Conservation (phyloP, 2,888 invertebrate species). For the Agonopterix subpropinquella region DNA sequence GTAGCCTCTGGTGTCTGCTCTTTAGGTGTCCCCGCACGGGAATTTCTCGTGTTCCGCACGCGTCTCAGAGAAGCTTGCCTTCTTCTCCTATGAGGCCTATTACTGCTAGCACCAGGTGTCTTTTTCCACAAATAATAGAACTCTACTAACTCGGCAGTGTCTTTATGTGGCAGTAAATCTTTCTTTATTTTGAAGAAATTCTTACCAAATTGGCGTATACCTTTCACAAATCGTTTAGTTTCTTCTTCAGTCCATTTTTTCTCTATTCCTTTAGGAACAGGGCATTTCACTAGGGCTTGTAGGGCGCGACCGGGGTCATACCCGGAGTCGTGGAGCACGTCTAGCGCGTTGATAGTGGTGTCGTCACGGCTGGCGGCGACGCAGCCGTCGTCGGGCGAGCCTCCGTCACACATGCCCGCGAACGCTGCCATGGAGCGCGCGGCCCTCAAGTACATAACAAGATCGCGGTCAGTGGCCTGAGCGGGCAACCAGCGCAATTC, state of each 20-base stretch:
- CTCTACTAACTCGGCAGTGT: conserved; percentile 97
- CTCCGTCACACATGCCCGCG: conserved; percentile 99
- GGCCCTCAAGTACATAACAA: conserved; percentile 97
- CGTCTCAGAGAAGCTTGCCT: conserved; percentile 91
- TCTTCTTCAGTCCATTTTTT: conserved; percentile 99
- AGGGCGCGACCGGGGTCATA: conserved; percentile 98
- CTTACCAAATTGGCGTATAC: conserved; percentile 98
- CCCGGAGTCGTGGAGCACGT: conserved; percentile 95
- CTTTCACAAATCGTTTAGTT: conserved; percentile 98
- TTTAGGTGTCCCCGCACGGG: conserved; percentile 86
- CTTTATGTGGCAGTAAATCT: conserved; percentile 97
- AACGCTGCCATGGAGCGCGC: conserved; percentile 99
- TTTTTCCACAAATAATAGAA: conserved; percentile 99
- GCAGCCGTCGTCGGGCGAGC: conserved; percentile 97
- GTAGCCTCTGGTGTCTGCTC: conserved; percentile 80
- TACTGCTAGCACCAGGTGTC: conserved; percentile 97
- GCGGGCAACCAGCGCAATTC: conserved; percentile 96
- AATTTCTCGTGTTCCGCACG: conserved; percentile 91
- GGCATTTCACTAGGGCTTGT: conserved; percentile 97
- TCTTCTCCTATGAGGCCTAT: conserved; percentile 93
- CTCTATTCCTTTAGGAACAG: conserved; percentile 96
- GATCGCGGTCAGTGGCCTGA: conserved; percentile 94
- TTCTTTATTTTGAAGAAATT: conserved; percentile 98
- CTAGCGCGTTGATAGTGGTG: conserved; percentile 97
- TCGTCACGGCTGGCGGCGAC: conserved; percentile 97